A percentile compares a stretch with the other conserved stretches of the same genome.
phyloP scores from a whole-genome alignment of 92 coral and sea anemone genomes.

The Hydrozoanthus gracilis region DNA sequence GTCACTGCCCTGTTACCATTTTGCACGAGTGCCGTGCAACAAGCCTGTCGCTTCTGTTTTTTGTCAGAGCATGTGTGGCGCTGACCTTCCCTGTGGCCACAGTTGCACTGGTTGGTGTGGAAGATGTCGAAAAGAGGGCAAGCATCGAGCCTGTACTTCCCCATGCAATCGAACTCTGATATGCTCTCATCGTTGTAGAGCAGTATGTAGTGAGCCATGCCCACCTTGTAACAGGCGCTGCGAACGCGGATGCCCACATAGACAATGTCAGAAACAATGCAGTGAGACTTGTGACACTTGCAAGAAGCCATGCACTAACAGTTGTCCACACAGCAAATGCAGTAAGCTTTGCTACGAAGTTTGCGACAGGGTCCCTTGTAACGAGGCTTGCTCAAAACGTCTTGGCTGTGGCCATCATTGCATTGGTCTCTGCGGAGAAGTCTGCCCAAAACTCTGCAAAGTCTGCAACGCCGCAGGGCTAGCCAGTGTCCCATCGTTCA shows the following conservation, averaged over 20 bases:
- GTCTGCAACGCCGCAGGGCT: slow-evolving; percentile 51
- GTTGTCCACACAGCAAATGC: slow-evolving; percentile 70
- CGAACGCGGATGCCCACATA: slow-evolving; percentile 68
- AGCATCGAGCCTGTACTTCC: slow-evolving; percentile 59
- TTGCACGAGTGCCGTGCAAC: slow-evolving; percentile 50
- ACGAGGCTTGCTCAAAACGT: slow-evolving; percentile 56
- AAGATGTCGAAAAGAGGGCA: slow-evolving; percentile 53
- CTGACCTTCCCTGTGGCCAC: slow-evolving; percentile 73
- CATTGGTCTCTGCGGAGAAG: slow-evolving; percentile 82
- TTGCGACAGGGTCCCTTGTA: slow-evolving; percentile 64
- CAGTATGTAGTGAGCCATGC: slow-evolving; percentile 67
- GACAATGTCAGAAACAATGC: slow-evolving; percentile 55
- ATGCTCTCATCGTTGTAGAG: slow-evolving; percentile 76
- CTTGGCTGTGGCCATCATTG: slow-evolving; percentile 77
- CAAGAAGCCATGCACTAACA: slow-evolving; percentile 60
- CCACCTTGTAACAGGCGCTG: slow-evolving; percentile 78
- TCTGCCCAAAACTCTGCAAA: slow-evolving; percentile 73
- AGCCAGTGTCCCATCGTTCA: slow-evolving; percentile 35
- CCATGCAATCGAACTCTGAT: slow-evolving; percentile 70
- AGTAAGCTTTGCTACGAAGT: slow-evolving; percentile 64
- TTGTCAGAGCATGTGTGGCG: slow-evolving; percentile 62
- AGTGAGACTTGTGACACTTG: slow-evolving; percentile 63
- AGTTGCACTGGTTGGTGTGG: slow-evolving; percentile 64
- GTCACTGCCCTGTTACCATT: slow-evolving; percentile 72
- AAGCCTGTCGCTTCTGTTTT: slow-evolving; percentile 22